Conservation (phyloP, 2,113 vertebrate genomes). For the Ginglymostoma cirratum region DNA sequence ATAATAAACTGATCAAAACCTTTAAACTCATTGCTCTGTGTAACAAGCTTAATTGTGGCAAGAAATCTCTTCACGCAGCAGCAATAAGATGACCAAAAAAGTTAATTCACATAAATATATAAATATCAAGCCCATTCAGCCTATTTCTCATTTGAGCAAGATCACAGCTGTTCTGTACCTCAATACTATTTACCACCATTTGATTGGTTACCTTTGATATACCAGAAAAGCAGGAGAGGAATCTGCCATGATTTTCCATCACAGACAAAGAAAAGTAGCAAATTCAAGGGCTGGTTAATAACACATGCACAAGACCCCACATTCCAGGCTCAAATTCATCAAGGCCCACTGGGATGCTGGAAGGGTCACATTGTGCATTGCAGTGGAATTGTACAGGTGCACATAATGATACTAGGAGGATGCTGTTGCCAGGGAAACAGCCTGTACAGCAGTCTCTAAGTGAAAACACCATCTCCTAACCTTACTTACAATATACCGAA, state of each 20-base stretch:
- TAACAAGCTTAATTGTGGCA: not conserved
- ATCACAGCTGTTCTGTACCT: not conserved
- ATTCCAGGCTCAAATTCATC: not conserved
- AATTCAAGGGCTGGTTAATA: not conserved
- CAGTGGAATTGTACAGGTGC: constrained; percentile 9
- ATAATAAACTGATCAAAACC: not conserved
- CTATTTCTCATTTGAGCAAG: not conserved
- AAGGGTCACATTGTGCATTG: not conserved
- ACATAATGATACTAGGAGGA: not conserved
- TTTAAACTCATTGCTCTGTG: not conserved
- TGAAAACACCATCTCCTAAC: not conserved
- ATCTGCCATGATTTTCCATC: not conserved
- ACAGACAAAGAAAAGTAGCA: not conserved
- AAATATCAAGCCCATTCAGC: no score
- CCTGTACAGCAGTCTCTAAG: not conserved
- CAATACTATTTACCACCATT: not conserved
- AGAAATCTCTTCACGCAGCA: not conserved
- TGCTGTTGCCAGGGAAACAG: not conserved
- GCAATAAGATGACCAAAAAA: not conserved
- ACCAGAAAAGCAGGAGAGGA: not conserved
- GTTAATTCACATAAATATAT: not conserved
- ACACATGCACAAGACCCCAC: not conserved
- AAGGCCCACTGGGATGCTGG: not conserved
- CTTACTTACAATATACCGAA: not conserved
- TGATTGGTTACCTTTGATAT: not conserved